Evolutionary conservation across 2,113 vertebrate species (phyloP).

Genomic region (Urocynchramus pylzowi): DNA sequence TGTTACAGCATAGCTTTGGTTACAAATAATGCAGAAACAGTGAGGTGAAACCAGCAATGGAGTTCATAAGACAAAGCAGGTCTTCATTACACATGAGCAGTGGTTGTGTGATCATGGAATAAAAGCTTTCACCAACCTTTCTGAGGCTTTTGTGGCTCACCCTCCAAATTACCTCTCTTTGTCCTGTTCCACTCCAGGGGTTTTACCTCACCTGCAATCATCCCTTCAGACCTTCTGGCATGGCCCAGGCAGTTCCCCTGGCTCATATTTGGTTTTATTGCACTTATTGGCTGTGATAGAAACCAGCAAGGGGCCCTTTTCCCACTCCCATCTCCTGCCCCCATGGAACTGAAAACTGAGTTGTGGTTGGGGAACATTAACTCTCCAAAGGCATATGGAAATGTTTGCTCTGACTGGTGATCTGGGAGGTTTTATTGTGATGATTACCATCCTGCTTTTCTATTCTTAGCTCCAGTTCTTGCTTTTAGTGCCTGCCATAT

Average conservation of each 20-base stretch:
- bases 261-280: not conserved
- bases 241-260: not conserved
- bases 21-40: not conserved
- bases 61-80: not conserved
- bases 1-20: not conserved
- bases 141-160: not conserved
- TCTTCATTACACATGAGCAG: not conserved
- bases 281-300: not conserved
- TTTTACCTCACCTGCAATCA: not conserved
- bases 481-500: slow-evolving; percentile 31
- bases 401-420: slow-evolving; percentile 40
- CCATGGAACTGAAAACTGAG: not conserved
- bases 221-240: not conserved
- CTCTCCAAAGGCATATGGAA: slow-evolving; percentile 16
- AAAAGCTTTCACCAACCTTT: not conserved
- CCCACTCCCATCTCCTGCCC: not conserved
- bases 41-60: not conserved
- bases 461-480: slow-evolving; percentile 36
- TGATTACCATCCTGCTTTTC: slow-evolving; percentile 40
- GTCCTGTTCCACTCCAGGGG: not conserved
- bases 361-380: slow-evolving; percentile 29
- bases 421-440: slow-evolving; percentile 41
- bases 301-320: not conserved
- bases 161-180: not conserved
- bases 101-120: not conserved